Conservation (phyloP, 92 coral and sea anemone genomes). For the Montipora capitata region DNA sequence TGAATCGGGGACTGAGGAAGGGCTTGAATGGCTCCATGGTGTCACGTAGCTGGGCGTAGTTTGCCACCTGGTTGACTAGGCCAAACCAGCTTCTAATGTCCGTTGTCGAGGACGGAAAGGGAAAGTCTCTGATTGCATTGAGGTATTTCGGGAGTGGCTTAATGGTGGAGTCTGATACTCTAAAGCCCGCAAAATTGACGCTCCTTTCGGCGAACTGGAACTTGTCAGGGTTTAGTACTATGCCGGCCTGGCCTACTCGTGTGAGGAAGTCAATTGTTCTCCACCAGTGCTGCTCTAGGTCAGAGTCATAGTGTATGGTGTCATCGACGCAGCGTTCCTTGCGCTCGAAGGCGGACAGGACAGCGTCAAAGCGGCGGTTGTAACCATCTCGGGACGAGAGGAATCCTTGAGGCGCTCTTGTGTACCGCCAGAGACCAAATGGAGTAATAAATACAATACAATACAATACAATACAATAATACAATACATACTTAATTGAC, state of each 20-base stretch:
- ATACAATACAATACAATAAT: no score
- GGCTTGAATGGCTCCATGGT: constrained; percentile 69
- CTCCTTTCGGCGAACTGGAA: constrained; percentile 74
- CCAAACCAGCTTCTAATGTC: constrained; percentile 87
- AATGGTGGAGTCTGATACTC: constrained; percentile 71
- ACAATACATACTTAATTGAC: no score
- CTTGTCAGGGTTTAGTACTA: constrained; percentile 81
- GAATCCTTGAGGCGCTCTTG: no score
- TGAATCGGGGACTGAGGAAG: constrained; percentile 62
- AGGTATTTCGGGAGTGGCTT: constrained; percentile 86
- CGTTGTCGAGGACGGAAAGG: constrained; percentile 75
- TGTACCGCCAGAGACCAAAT: no score
- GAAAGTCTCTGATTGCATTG: constrained; percentile 82
- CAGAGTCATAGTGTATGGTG: constrained; percentile 80
- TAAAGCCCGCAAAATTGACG: constrained; percentile 80
- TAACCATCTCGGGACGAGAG: constrained; percentile 52
- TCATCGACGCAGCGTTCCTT: constrained; percentile 86
- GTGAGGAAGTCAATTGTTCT: constrained; percentile 85
- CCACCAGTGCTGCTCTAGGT: constrained; percentile 90
- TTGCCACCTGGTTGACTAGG: constrained; percentile 75
- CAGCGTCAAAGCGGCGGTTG: constrained; percentile 82
- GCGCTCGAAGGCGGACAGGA: constrained; percentile 75
- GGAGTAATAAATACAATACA: no score
- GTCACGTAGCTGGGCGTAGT: constrained; percentile 72
- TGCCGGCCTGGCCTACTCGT: constrained; percentile 83